phyloP scores from a whole-genome alignment of 2,797 vertebrate species.

The Gymnothorax javanicus region DNA sequence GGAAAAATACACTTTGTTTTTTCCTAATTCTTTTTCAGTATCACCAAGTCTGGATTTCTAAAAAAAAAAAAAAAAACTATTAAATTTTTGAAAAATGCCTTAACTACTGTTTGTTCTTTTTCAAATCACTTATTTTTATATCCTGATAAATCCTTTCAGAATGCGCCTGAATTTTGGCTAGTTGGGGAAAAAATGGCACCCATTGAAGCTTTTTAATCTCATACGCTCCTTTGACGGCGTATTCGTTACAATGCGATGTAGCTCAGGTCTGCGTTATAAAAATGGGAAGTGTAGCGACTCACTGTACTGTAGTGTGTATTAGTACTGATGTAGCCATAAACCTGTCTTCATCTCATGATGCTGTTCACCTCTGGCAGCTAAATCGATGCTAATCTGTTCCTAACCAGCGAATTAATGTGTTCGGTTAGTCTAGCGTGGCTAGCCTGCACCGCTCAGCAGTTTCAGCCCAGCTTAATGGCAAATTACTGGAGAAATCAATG shows the following conservation, averaged over 20 bases:
- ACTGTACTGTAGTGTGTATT: background rate
- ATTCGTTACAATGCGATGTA: background rate
- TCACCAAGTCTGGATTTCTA: too few relatives aligned
- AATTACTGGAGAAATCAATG: conserved; percentile 69
- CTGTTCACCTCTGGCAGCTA: conserved; percentile 45
- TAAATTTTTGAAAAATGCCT: too few relatives aligned
- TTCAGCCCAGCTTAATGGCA: conserved; percentile 64
- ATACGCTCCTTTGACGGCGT: background rate
- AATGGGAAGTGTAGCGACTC: background rate
- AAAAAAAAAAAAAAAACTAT: too few relatives aligned
- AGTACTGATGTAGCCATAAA: conserved; percentile 31
- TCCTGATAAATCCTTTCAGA: too few relatives aligned
- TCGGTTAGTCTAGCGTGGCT: conserved; percentile 49
- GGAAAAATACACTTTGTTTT: too few relatives aligned
- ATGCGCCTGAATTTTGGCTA: too few relatives aligned
- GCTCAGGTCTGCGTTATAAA: background rate
- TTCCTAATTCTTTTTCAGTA: too few relatives aligned
- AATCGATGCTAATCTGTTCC: conserved; percentile 66
- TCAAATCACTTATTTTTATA: too few relatives aligned
- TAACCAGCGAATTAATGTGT: conserved; percentile 64
- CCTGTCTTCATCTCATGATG: conserved; percentile 32
- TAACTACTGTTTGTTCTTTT: too few relatives aligned
- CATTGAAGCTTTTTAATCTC: too few relatives aligned
- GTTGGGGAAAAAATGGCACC: too few relatives aligned
- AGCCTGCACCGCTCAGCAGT: conserved; percentile 59